Evolutionary conservation across 2,797 vertebrate species (phyloP).

Genomic region (Scleropages formosus): DNA sequence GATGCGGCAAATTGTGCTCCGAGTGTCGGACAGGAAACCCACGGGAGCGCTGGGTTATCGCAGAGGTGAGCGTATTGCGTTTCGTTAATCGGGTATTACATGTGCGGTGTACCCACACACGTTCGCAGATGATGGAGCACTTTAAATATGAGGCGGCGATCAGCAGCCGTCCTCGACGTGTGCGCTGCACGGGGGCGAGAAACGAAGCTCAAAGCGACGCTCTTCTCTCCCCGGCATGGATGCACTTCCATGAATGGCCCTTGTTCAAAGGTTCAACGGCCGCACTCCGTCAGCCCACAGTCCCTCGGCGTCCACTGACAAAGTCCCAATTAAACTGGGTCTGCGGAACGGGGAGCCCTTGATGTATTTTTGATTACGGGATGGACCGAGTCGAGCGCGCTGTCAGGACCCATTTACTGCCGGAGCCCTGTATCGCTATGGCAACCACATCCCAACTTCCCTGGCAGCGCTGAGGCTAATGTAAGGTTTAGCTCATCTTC

Average conservation of each 20-base stretch:
- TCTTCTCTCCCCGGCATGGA: not conserved
- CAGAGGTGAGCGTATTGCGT: too few relatives aligned
- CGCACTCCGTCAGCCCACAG: not conserved
- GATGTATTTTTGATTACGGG: slow-evolving; percentile 42
- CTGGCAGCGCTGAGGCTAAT: slow-evolving; percentile 3
- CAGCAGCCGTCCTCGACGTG: not conserved
- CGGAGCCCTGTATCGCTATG: slow-evolving; percentile 28
- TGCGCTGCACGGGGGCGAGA: not conserved
- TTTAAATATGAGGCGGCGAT: not conserved
- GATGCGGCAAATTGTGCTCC: too few relatives aligned
- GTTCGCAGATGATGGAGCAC: not conserved
- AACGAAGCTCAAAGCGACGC: not conserved
- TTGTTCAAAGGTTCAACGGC: slow-evolving; percentile 5
- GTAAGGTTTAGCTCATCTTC: slow-evolving; percentile 2
- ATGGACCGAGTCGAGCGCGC: slow-evolving; percentile 9
- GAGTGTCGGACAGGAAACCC: too few relatives aligned
- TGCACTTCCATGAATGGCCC: not conserved
- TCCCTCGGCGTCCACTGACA: slow-evolving; percentile 2
- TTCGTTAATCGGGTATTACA: too few relatives aligned
- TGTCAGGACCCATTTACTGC: slow-evolving; percentile 21
- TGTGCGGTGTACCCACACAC: too few relatives aligned
- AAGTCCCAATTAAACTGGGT: slow-evolving; percentile 35
- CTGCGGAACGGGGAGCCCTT: slow-evolving; percentile 30
- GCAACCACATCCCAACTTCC: slow-evolving; percentile 22
- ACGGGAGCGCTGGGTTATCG: too few relatives aligned